Base-by-base conservation (phyloP, 2,888 invertebrate genomes). In the Emmelina monodactyla region DNA sequence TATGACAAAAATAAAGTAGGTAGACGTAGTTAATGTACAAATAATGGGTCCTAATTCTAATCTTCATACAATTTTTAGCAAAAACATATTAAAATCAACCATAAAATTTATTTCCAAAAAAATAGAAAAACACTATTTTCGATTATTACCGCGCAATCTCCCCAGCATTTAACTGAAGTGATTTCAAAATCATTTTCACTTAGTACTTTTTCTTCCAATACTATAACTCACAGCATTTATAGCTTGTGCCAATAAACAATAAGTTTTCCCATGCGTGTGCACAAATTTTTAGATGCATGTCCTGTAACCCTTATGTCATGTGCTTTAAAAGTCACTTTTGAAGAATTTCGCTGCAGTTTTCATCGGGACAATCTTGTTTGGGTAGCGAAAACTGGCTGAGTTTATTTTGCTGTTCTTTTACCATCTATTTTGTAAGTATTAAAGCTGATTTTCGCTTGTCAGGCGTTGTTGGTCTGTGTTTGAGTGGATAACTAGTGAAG, bases 191-290 rank as follows among this genome's bases (percentile, higher is more conserved):
- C 65, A 68, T 75, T 73, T 72, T 60, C 62, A 60, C 59, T 13
- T 9, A 3, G 13, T 14, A 13, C 19, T 50, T 52, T 46, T 43
- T 53, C 57, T 60, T 58, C 47, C 57, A 49, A 47, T 44, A 52
- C 58, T 54, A 63, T 70, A 69, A 66, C 54, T 69, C 56, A 60
- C 48, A 46, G 40, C 40, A 46, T 50, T 46, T 54, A 57, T 60
- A 56, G 53, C 49, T 50, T 66, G 55, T 61, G 57, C 70, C 66
- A 69, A 73, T 72, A 73, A 69, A 70, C 63, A 62, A 64, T 68
- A 67, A 67, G 56, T 62, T 61, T 63, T 60, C 62, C 55, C 62
- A 58, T 59, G 52, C 48, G 35, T 37, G 37, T 37, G 35, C 16
- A 15, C 34, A 38, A 47, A 43, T 40, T 35, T 19, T 33, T 42